phyloP scores from a whole-genome alignment of 2,113 vertebrate species.

The Caretta caretta region DNA sequence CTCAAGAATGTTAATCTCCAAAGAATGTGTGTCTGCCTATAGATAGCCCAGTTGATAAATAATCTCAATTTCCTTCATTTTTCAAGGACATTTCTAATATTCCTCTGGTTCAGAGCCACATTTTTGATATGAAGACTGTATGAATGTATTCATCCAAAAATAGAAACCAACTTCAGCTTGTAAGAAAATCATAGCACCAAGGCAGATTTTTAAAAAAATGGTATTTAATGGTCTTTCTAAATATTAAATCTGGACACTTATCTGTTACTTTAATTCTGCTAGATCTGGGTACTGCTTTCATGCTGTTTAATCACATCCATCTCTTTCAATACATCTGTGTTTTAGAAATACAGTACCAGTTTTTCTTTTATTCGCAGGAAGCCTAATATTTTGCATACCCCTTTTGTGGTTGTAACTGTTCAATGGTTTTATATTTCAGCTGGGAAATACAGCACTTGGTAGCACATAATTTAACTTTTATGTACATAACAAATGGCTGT shows the following conservation, averaged over 20 bases:
- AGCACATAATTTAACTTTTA: not conserved
- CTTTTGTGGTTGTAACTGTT: not conserved
- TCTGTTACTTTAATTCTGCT: not conserved
- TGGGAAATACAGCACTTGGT: not conserved
- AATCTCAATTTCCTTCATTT: not conserved
- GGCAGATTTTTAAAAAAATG: not conserved
- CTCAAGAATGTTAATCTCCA: not conserved
- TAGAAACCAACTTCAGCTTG: not conserved
- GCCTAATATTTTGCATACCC: not conserved
- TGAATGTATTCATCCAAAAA: not conserved
- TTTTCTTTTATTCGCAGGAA: not conserved
- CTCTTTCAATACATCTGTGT: not conserved
- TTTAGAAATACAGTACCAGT: not conserved
- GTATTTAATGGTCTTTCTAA: not conserved
- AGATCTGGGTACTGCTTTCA: not conserved
- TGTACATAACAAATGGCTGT: not conserved
- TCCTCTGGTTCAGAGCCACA: not conserved
- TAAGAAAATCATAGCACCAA: not conserved
- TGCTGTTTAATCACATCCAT: slow-evolving; percentile 17
- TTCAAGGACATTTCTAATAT: not conserved
- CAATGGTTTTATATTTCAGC: not conserved
- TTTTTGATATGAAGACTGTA: not conserved
- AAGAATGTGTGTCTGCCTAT: not conserved
- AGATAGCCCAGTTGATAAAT: not conserved
- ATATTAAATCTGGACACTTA: not conserved